Conservation (phyloP, 2,113 vertebrate species). For the Bagarius yarrelli region DNA sequence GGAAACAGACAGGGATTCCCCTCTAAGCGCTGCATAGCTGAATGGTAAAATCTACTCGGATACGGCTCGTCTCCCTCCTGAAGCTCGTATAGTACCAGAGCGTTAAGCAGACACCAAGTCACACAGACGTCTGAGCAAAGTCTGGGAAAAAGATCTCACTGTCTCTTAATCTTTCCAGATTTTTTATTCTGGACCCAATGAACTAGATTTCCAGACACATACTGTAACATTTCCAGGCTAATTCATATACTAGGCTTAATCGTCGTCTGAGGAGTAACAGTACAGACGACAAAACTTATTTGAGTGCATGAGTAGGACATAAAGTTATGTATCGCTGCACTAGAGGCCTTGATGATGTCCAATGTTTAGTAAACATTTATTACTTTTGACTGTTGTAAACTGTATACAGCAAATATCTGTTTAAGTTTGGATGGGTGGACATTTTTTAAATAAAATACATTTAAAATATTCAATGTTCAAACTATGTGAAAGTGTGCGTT, state of each 20-base stretch:
- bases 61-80: not conserved
- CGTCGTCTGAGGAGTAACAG: not conserved
- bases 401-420: not conserved
- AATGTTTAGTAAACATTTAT: not conserved
- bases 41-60: conserved; percentile 24
- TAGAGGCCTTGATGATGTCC: not conserved
- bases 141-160: conserved; percentile 38
- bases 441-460: not conserved
- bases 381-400: conserved; percentile 10
- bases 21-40: conserved; percentile 4
- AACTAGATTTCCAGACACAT: conserved; percentile 17
- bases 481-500: not conserved
- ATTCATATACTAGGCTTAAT: conserved; percentile 6
- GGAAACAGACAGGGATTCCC: conserved; percentile 40
- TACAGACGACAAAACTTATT: not conserved
- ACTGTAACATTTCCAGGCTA: conserved; percentile 7
- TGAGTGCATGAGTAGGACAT: conserved; percentile 14
- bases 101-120: conserved; percentile 19
- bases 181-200: not conserved
- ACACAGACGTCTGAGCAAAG: not conserved
- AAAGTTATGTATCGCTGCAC: conserved; percentile 1
- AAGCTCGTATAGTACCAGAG: conserved; percentile 15
- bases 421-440: not conserved
- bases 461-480: no score
- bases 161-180: conserved; percentile 8